Percentiles rank a stretch among this genome's conserved stretches.
Evolutionary conservation across 2,888 invertebrate species (phyloP).

Genomic region (Glyphotaelius pellucidus): DNA sequence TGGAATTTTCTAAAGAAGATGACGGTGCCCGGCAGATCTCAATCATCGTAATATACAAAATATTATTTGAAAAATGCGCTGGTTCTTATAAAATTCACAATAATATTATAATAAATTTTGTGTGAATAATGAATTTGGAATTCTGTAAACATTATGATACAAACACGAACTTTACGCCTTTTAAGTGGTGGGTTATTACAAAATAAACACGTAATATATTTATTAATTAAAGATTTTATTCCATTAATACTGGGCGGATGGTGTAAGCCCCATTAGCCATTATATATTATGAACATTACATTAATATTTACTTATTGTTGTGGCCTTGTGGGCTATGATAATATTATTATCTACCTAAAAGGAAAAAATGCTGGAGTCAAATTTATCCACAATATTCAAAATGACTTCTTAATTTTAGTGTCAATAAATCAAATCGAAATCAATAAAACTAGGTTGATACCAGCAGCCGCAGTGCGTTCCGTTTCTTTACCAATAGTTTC

Average conservation of each 20-base stretch:
- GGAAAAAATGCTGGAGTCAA: neutral
- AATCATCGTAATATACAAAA: neutral
- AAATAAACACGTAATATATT: neutral
- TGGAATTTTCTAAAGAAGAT: constrained; percentile 35
- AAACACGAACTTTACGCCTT: neutral
- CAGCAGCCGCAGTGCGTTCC: too few relatives aligned
- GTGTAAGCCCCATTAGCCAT: too few relatives aligned
- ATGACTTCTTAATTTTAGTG: too few relatives aligned
- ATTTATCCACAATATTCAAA: neutral
- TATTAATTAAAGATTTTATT: too few relatives aligned
- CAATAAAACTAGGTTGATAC: too few relatives aligned
- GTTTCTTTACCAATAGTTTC: too few relatives aligned
- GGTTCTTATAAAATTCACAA: neutral
- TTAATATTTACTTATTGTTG: too few relatives aligned
- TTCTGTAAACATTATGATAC: neutral
- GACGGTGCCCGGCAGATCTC: neutral
- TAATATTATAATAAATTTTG: neutral
- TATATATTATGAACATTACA: too few relatives aligned
- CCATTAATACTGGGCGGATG: too few relatives aligned
- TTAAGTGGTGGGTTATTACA: neutral
- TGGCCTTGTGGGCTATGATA: neutral
- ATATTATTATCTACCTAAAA: neutral
- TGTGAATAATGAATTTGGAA: too few relatives aligned
- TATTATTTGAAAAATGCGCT: neutral
- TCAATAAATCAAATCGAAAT: too few relatives aligned